These are phyloP conservation scores for Epiblema foenella DNA, from an alignment of 2,888 invertebrate species.

Conservation along the genomic window DNA sequence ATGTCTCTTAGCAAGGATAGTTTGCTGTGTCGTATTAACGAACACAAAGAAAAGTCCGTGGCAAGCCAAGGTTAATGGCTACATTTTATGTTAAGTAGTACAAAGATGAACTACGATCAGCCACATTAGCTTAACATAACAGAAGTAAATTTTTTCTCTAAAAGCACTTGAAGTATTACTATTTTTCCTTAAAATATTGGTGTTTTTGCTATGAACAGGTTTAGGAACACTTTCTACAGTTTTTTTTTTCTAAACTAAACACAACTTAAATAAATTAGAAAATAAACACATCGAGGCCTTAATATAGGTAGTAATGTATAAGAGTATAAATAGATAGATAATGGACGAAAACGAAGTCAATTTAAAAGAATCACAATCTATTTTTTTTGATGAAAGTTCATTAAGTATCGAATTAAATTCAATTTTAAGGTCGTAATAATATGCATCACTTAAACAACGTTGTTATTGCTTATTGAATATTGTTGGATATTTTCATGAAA, in stretches of 20 bases:
- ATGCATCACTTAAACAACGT: too few relatives aligned
- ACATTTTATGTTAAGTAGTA: conserved; percentile 25
- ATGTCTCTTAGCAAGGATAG: conserved; percentile 24
- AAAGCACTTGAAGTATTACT: not conserved
- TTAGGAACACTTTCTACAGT: not conserved
- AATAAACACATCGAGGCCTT: too few relatives aligned
- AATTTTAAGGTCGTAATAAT: too few relatives aligned
- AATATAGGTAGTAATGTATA: too few relatives aligned
- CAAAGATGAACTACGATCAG: conserved; percentile 1
- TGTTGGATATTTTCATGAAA: too few relatives aligned
- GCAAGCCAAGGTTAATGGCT: conserved; percentile 9
- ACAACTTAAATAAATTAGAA: not conserved
- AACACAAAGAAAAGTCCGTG: conserved; percentile 3
- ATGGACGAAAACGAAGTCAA: too few relatives aligned
- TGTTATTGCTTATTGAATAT: too few relatives aligned
- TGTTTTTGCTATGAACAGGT: not conserved
- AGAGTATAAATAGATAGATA: too few relatives aligned
- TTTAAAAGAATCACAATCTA: too few relatives aligned
- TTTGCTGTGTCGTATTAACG: conserved; percentile 15
- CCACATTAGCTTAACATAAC: not conserved
- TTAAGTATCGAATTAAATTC: too few relatives aligned
- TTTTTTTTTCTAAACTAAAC: not conserved
- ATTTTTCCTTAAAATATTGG: not conserved
- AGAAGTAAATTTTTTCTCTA: not conserved
- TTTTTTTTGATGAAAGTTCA: too few relatives aligned